Conservation (phyloP, 2,113 vertebrate genomes). For the Herpailurus yagouaroundi region DNA sequence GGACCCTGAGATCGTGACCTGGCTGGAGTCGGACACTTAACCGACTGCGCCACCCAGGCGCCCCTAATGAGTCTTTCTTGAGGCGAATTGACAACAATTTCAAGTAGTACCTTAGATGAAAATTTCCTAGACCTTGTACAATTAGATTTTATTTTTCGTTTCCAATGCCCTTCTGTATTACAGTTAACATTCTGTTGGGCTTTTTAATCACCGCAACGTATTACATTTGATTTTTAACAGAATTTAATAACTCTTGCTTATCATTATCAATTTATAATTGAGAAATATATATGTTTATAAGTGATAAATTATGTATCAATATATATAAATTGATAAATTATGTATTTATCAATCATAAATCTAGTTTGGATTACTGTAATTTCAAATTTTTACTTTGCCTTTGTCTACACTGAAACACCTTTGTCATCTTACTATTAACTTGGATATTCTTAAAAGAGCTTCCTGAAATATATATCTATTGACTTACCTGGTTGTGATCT, state of each 20-base stretch:
- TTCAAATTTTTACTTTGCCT: background rate
- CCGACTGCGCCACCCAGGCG: too few species aligned
- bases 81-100: background rate
- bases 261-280: background rate
- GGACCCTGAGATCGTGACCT: too few species aligned
- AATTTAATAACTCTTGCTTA: background rate
- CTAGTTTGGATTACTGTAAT: background rate
- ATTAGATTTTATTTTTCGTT: background rate
- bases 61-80: background rate
- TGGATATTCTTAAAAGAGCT: background rate
- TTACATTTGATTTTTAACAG: conserved; percentile 43
- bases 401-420: background rate
- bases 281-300: too few species aligned
- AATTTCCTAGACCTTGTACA: background rate
- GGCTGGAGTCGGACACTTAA: too few species aligned
- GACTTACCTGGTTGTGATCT: background rate
- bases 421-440: background rate
- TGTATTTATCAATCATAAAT: background rate
- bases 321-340: too few species aligned
- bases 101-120: background rate
- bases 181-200: background rate
- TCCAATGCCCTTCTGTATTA: background rate
- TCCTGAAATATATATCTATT: background rate
- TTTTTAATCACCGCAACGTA: background rate
- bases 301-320: too few species aligned